Percentiles rank a stretch among this genome's conserved stretches.
Conservation (phyloP, 2,888 invertebrate genomes). For the Melanotus villosus region DNA sequence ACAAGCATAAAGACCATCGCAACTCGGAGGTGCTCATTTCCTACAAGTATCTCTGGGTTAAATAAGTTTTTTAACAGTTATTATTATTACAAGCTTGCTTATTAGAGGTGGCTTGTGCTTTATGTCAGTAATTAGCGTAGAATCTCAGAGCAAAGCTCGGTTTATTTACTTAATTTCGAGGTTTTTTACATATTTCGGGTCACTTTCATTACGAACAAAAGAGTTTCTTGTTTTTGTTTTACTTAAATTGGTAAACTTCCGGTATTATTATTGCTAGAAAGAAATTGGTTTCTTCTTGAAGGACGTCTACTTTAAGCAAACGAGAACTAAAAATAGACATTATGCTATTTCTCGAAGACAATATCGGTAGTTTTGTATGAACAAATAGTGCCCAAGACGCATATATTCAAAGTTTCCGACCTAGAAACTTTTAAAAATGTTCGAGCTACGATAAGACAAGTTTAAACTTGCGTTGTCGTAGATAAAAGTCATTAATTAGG, state of each 20-base stretch:
- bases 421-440: constrained; percentile 37
- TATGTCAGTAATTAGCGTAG: too few species aligned
- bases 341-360: neutral
- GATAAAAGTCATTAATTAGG: constrained; percentile 39
- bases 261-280: too few species aligned
- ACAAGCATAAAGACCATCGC: neutral
- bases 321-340: neutral
- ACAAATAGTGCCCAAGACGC: neutral
- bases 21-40: too few species aligned
- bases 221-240: too few species aligned
- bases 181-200: neutral
- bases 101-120: too few species aligned
- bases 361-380: neutral
- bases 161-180: neutral
- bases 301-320: neutral
- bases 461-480: constrained; percentile 27
- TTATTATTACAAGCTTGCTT: neutral
- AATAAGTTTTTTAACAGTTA: neutral
- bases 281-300: neutral
- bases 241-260: neutral
- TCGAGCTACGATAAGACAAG: constrained; percentile 33
- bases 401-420: constrained; percentile 8
- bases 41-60: neutral
- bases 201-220: too few species aligned
- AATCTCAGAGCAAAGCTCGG: too few species aligned